These are phyloP conservation scores for Chrysolina oricalcia DNA, from an alignment of 2,888 invertebrate species.

Conservation along the genomic window DNA sequence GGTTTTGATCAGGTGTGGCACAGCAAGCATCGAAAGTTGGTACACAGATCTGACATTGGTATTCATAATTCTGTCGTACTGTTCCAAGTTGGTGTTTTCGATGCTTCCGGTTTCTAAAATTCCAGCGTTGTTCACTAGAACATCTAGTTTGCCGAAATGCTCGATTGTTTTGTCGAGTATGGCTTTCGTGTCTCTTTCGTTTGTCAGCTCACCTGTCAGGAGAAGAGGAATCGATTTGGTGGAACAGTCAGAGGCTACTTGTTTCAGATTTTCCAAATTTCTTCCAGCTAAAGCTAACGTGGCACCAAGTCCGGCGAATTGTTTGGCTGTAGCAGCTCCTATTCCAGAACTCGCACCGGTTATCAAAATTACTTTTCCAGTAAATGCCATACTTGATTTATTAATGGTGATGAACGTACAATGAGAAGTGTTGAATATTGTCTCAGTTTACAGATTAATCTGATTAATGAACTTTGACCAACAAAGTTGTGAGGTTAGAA, in stretches of 20 bases:
- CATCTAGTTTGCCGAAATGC: constrained; percentile 85
- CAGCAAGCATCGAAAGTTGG: constrained; percentile 88
- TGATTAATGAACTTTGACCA: too few species aligned
- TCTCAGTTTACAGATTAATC: too few species aligned
- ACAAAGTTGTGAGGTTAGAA: too few species aligned
- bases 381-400: constrained; percentile 71
- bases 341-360: constrained; percentile 92
- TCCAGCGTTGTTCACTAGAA: constrained; percentile 94
- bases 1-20: constrained; percentile 86
- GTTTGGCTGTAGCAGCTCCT: constrained; percentile 86
- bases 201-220: constrained; percentile 82
- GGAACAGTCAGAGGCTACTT: constrained; percentile 76
- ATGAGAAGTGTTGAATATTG: too few species aligned
- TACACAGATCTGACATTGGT: constrained; percentile 90
- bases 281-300: constrained; percentile 83
- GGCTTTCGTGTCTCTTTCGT: constrained; percentile 82
- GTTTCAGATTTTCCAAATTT: constrained; percentile 79
- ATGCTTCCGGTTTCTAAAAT: constrained; percentile 78
- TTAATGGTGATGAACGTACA: neutral
- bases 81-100: constrained; percentile 88
- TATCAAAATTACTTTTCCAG: constrained; percentile 83
- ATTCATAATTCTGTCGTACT: constrained; percentile 92
- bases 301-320: constrained; percentile 84
- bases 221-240: constrained; percentile 73
- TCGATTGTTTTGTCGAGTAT: constrained; percentile 83